Percentiles rank a stretch among this genome's conserved stretches.
Evolutionary conservation across 2,113 vertebrate species (phyloP).

Genomic region (Dicrurus megarhynchus): DNA sequence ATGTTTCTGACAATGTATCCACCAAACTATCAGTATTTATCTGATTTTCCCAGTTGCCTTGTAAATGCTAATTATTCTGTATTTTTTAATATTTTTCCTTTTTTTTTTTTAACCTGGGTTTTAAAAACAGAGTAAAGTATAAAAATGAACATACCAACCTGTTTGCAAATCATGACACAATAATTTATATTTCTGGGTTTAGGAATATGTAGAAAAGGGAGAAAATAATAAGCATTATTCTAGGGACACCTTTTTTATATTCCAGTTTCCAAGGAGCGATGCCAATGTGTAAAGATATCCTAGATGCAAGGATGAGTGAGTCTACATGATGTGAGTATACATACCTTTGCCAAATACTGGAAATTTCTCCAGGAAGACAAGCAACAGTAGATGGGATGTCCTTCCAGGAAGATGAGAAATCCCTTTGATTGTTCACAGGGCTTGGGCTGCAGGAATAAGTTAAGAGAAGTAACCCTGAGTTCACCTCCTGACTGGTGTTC

Average conservation of each 20-base stretch:
- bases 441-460: not conserved
- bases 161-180: not conserved
- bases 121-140: slow-evolving; percentile 20
- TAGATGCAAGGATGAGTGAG: not conserved
- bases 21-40: not conserved
- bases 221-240: not conserved
- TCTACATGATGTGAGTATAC: not conserved
- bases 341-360: not conserved
- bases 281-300: not conserved
- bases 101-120: not conserved
- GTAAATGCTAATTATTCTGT: slow-evolving; percentile 30
- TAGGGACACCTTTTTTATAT: not conserved
- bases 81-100: accelerated
- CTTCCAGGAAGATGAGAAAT: not conserved
- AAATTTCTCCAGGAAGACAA: not conserved
- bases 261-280: not conserved
- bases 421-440: not conserved
- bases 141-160: not conserved
- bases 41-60: slow-evolving; percentile 36
- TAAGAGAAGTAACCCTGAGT: not conserved
- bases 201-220: not conserved
- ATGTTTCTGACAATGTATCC: slow-evolving; percentile 10
- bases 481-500: not conserved
- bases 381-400: not conserved
- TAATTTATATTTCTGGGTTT: not conserved